A percentile compares a stretch with the other conserved stretches of the same genome.
phyloP scores from a whole-genome alignment of 2,113 vertebrate species.

The Hippopotamus amphibius region DNA sequence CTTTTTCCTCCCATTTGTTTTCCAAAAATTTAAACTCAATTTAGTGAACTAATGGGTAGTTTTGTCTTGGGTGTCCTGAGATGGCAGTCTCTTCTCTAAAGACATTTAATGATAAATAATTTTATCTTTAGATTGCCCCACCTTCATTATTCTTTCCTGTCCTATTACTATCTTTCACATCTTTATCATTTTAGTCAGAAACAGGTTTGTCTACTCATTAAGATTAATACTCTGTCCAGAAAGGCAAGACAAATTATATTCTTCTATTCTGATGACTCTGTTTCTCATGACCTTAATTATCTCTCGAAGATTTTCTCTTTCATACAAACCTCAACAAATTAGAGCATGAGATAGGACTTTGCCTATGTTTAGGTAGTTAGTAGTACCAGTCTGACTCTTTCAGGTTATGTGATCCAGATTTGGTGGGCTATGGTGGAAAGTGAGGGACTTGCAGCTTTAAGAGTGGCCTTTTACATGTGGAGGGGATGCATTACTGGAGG shows the following conservation, averaged over 20 bases:
- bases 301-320: neutral
- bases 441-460: neutral
- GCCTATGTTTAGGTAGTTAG: neutral
- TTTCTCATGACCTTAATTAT: neutral
- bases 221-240: neutral
- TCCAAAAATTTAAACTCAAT: neutral
- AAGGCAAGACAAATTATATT: neutral
- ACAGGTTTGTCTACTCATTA: neutral
- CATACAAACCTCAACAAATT: neutral
- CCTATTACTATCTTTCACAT: neutral
- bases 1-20: accelerated
- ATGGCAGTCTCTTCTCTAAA: neutral
- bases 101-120: neutral
- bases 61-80: neutral
- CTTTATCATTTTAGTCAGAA: neutral
- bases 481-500: neutral
- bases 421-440: neutral
- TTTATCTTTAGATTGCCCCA: neutral
- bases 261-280: neutral
- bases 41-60: neutral
- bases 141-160: neutral
- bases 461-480: neutral
- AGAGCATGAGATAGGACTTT: neutral
- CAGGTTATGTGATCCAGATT: neutral
- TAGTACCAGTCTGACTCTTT: neutral